A percentile compares a stretch with the other conserved stretches of the same genome.
Conservation (phyloP, 2,113 vertebrate species). For the Catharus minimus region DNA sequence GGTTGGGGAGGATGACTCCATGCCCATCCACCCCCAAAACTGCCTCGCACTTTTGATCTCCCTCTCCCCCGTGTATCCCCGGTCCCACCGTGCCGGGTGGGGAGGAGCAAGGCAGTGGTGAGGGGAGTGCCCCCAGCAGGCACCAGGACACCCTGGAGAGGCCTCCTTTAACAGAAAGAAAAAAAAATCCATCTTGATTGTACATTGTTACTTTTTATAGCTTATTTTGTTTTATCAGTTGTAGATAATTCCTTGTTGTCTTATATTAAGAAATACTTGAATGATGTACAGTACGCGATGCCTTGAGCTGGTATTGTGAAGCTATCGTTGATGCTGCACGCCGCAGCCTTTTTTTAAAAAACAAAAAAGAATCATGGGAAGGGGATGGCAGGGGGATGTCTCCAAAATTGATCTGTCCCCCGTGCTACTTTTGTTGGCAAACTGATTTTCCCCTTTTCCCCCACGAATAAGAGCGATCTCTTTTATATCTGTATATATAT, state of each 20-base stretch:
- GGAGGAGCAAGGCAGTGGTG: neutral
- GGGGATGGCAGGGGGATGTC: neutral
- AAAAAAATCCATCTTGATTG: conserved; percentile 45
- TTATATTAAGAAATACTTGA: conserved; percentile 76
- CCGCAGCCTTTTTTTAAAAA: neutral
- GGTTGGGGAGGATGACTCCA: neutral
- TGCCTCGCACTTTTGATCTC: rapidly evolving
- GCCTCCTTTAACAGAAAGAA: neutral
- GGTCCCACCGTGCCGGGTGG: rapidly evolving
- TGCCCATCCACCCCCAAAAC: neutral
- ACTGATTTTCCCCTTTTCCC: neutral
- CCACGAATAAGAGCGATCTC: rapidly evolving
- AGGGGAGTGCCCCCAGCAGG: neutral
- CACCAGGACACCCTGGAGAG: neutral
- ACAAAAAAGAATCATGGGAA: neutral
- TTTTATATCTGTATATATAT: neutral
- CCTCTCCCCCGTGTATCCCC: neutral
- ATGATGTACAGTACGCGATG: conserved; percentile 41
- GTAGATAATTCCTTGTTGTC: conserved; percentile 65
- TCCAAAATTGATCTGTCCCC: neutral
- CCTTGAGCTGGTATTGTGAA: conserved; percentile 49
- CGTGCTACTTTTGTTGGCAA: neutral
- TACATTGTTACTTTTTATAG: conserved; percentile 41
- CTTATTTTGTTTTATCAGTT: conserved; percentile 36
- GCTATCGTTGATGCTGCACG: neutral